Evolutionary conservation across 1,140 invertebrate genomes (phyloP).

Genomic region (Chymomyza costata): DNA sequence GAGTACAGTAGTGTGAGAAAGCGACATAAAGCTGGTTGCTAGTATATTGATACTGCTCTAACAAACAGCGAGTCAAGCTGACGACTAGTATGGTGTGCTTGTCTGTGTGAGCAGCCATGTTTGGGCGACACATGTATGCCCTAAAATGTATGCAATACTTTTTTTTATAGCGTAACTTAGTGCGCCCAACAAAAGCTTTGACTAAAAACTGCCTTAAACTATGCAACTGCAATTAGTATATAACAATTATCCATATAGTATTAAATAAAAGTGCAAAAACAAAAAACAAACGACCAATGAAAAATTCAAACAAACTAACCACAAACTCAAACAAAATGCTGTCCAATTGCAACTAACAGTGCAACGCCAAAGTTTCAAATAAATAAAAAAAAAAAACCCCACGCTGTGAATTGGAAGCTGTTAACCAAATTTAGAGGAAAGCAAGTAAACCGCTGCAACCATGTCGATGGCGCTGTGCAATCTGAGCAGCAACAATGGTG

Average conservation of each 20-base stretch:
- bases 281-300: background rate
- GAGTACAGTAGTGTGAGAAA: no score
- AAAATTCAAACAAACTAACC: background rate
- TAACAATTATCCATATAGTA: constrained; percentile 1
- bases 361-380: constrained; percentile 5
- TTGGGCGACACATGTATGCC: no score
- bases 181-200: constrained; percentile 26
- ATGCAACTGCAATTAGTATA: constrained; percentile 9
- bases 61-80: no score
- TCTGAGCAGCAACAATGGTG: constrained; percentile 28
- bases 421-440: no score
- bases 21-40: no score
- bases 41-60: no score
- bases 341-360: constrained; percentile 18
- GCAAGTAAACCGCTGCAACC: constrained; percentile 1
- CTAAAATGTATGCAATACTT: no score
- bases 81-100: no score
- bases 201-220: constrained; percentile 42
- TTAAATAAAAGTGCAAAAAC: constrained; percentile 1
- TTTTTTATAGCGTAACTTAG: no score
- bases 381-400: background rate
- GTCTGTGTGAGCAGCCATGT: no score
- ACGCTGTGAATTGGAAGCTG: background rate
- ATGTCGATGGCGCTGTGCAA: constrained; percentile 64
- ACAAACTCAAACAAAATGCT: constrained; percentile 22